A percentile compares a stretch with the other conserved stretches of the same genome.
These are phyloP conservation scores for Trachemys scripta DNA, from an alignment of 2,113 vertebrate species.

Conservation along the genomic window DNA sequence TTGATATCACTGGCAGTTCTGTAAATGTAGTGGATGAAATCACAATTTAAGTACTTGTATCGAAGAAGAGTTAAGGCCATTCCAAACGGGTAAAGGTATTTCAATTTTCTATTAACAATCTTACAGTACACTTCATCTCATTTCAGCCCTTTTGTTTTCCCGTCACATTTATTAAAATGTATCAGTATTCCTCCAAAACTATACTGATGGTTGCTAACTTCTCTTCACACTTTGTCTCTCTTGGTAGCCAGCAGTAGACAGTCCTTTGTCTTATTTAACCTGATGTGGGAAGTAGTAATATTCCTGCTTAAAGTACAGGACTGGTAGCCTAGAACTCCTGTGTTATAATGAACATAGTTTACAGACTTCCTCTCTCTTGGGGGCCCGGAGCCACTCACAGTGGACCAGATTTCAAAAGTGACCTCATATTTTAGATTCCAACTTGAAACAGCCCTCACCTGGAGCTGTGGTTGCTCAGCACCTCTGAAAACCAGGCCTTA, in stretches of 20 bases:
- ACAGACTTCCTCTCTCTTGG: background rate
- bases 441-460: background rate
- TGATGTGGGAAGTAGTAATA: background rate
- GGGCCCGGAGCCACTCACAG: background rate
- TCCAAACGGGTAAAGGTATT: accelerated
- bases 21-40: background rate
- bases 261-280: background rate
- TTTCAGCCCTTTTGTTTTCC: background rate
- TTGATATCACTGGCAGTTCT: background rate
- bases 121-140: background rate
- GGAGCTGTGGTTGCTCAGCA: background rate
- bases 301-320: background rate
- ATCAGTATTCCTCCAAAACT: background rate
- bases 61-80: background rate
- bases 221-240: background rate
- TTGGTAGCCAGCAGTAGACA: background rate
- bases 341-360: background rate
- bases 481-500: background rate
- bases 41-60: background rate
- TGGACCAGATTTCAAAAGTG: background rate
- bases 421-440: background rate
- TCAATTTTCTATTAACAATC: background rate
- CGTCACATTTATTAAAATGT: background rate
- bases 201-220: accelerated
- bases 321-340: background rate